A percentile compares a stretch with the other conserved stretches of the same genome.
These are phyloP conservation scores for Phataginus tetradactyla DNA, from an alignment of 2,797 vertebrate genomes.

Conservation along the genomic window DNA sequence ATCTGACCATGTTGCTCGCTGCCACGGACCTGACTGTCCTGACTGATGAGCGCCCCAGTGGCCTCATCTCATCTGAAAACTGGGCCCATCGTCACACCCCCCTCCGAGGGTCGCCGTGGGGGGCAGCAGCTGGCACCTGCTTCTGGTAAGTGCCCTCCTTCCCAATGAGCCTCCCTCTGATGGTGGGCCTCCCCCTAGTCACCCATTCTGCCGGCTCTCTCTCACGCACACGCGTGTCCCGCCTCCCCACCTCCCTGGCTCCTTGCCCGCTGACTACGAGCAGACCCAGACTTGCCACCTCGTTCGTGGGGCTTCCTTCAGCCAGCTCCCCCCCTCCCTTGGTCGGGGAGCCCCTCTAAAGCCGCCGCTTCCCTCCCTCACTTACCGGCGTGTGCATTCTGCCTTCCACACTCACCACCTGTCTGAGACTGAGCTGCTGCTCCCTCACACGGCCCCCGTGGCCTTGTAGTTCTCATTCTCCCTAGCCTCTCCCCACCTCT, in stretches of 20 bases:
- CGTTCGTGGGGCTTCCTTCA: accelerated
- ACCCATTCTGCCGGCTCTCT: not conserved
- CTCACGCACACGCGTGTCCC: accelerated
- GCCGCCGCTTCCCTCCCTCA: no score
- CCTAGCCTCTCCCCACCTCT: no score
- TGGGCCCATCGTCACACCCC: not conserved
- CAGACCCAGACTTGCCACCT: accelerated
- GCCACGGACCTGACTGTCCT: not conserved
- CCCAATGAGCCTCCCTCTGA: not conserved
- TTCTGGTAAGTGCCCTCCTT: not conserved
- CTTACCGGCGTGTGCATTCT: not conserved
- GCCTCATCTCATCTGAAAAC: not conserved
- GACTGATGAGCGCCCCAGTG: not conserved
- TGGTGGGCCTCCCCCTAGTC: not conserved
- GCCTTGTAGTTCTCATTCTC: not conserved
- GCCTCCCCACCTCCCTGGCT: no score
- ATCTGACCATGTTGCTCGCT: accelerated
- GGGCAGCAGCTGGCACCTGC: no score
- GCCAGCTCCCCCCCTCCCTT: not conserved
- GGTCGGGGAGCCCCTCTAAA: not conserved
- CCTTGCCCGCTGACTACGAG: not conserved
- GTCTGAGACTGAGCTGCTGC: not conserved
- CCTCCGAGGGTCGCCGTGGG: not conserved
- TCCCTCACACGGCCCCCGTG: not conserved
- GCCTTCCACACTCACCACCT: not conserved